Conservation (phyloP, 2,113 vertebrate species). For the Leucoraja erinaceus region DNA sequence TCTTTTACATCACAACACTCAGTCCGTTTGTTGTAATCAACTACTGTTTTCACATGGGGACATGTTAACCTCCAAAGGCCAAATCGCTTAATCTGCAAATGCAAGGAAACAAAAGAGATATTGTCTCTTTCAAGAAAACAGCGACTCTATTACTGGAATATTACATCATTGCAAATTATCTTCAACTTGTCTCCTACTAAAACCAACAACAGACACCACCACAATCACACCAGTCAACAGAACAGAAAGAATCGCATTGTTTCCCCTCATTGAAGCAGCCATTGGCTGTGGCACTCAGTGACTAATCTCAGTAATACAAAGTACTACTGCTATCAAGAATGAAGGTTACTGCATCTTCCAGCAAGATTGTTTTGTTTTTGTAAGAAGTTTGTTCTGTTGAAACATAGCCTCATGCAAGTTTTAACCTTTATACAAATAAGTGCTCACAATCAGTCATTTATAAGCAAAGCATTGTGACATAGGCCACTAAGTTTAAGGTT, state of each 20-base stretch:
- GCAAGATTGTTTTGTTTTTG: not conserved
- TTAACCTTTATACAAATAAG: not conserved
- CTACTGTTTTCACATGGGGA: conserved; percentile 4
- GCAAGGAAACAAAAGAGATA: not conserved
- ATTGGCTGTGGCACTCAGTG: not conserved
- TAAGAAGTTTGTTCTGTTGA: not conserved
- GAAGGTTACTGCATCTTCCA: not conserved
- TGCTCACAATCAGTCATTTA: not conserved
- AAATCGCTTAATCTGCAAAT: not conserved
- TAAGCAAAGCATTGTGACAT: not conserved
- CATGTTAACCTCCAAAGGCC: not conserved
- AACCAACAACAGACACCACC: conserved; percentile 6
- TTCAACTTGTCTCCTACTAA: not conserved
- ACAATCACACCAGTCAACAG: conserved; percentile 5
- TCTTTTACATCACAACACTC: not conserved
- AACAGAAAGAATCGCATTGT: conserved; percentile 25
- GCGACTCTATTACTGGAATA: conserved; percentile 18
- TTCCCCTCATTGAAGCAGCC: not conserved
- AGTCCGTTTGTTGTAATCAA: not conserved
- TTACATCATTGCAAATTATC: conserved; percentile 33
- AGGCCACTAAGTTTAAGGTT: not conserved
- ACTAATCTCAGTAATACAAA: not conserved
- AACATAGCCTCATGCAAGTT: not conserved
- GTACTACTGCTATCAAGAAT: not conserved
- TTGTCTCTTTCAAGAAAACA: conserved; percentile 12